Base-by-base conservation (phyloP, 1,140 invertebrate genomes). In the Centruroides sculpturatus region DNA sequence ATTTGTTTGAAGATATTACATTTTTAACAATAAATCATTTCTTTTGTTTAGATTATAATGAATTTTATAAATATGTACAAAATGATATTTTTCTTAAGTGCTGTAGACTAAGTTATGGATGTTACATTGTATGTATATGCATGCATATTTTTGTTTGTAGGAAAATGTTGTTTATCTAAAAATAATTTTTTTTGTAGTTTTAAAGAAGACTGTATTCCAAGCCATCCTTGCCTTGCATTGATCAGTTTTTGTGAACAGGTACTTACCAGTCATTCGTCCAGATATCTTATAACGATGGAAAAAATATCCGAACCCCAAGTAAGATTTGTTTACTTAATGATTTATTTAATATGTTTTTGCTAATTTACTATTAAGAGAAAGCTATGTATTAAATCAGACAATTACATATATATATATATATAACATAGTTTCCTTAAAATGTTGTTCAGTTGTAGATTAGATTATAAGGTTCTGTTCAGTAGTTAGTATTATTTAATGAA, bases 191-290 rank as follows among this genome's bases (percentile, higher is more conserved):
- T 59, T 63, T 60, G 23, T 54, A 71, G 75, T 55, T 95, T 93
- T 73, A 73, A 76, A 4, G 82, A 85, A 59, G 75, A 82, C 3
- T 80, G 84, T 49, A 72, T 97, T 53, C 92, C 92, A 0, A 71
- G 70, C 6, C 89, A 96, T 76, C 81, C 83, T 7, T 87, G 86
- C 72, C 76, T 98, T 56, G 67, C 77, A 67, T 72, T 96, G 35
- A 72, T 87, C 53, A 81, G 81, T 36, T 94, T 92, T 76, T 87
- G 85, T 13, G 91, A 96, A 75, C 92, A 98, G 75, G 74, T 83
- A 8, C 71, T 96, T 35, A 85, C 82, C 9, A 83, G 81, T 68
- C 78, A 84, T 63, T 85, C 90, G 0, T 85, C 88, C 13, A 76
- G 93, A 52, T 75, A 90, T 59, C 77, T 97, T 35, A 80, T 96